A percentile compares a stretch with the other conserved stretches of the same genome.
Conservation (phyloP, 2,888 invertebrate genomes). For the Microplitis deprimator region DNA sequence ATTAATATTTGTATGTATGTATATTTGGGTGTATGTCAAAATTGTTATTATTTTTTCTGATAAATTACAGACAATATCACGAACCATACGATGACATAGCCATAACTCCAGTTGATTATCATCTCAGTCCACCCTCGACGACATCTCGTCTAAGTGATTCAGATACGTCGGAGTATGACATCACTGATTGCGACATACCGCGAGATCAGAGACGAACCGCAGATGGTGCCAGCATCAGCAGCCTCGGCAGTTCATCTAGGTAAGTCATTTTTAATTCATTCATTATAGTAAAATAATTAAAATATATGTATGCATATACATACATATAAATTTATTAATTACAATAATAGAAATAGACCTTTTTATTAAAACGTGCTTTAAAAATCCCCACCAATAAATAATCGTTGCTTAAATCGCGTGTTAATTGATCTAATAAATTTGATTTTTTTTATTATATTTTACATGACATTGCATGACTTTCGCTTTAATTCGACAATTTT, state of each 20-base stretch:
- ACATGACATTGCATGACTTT: conserved; percentile 36
- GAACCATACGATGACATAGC: conserved; percentile 78
- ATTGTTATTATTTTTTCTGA: not conserved
- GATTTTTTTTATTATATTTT: conserved; percentile 7
- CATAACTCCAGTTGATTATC: conserved; percentile 83
- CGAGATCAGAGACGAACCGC: conserved; percentile 77
- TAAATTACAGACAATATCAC: conserved; percentile 61
- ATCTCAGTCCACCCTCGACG: conserved; percentile 91
- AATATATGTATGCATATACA: too few species aligned
- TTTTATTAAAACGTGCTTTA: not conserved
- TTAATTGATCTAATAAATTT: conserved; percentile 23
- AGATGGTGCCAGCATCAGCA: conserved; percentile 90
- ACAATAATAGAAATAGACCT: not conserved
- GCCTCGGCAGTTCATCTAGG: conserved; percentile 91
- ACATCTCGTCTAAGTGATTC: conserved; percentile 90
- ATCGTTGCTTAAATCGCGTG: conserved; percentile 29
- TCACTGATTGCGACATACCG: conserved; percentile 69
- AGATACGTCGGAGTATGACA: conserved; percentile 84
- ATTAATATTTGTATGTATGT: too few species aligned
- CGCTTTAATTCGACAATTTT: conserved; percentile 28
- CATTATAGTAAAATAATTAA: conserved; percentile 8
- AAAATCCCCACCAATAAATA: not conserved
- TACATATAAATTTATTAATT: not conserved
- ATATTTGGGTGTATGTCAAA: too few species aligned
- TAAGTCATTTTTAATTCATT: conserved; percentile 54